Conservation (phyloP, 2,888 invertebrate genomes). For the Rapana venosa region DNA sequence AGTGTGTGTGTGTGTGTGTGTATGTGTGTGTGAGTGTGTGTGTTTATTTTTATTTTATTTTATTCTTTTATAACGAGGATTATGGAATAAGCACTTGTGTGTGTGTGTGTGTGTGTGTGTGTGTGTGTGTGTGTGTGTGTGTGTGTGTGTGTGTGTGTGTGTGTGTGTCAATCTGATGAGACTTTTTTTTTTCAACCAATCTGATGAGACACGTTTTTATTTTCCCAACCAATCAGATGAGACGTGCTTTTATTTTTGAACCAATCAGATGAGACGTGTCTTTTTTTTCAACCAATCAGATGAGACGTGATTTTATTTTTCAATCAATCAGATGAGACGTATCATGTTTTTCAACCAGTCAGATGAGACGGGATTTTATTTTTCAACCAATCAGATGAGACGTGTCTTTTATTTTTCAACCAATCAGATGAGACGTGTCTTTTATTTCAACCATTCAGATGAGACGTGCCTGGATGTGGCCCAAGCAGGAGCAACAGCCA, state of each 20-base stretch:
- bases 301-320: background rate
- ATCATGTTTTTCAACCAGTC: too few relatives aligned
- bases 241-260: background rate
- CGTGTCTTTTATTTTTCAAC: background rate
- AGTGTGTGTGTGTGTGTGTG: background rate
- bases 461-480: conserved; percentile 65
- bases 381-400: background rate
- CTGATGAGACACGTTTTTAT: too few relatives aligned
- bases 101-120: background rate
- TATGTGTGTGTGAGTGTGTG: background rate
- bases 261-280: background rate
- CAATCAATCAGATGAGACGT: conserved; percentile 4
- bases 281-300: background rate
- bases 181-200: too few relatives aligned
- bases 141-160: background rate
- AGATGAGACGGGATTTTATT: background rate
- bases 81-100: background rate
- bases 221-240: too few relatives aligned
- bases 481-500: conserved; percentile 61
- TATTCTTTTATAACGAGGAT: too few relatives aligned
- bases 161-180: background rate
- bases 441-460: conserved; percentile 51
- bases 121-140: background rate
- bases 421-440: conserved; percentile 7
- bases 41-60: background rate